Base-by-base conservation (phyloP, 2,888 invertebrate species). In the Margaritifera margaritifera region DNA sequence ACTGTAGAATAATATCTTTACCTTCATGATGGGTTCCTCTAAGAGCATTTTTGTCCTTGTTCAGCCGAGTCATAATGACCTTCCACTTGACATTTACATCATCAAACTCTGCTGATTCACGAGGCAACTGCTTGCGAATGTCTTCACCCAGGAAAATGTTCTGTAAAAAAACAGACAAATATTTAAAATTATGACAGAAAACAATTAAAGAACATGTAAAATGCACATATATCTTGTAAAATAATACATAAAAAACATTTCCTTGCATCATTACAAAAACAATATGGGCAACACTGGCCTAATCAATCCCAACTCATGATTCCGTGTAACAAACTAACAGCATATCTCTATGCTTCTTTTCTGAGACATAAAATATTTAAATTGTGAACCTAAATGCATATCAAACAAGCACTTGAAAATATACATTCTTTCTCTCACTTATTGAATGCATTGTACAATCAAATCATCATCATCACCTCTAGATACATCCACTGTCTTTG, bases 131-230 rank as follows among this genome's bases (percentile, higher is more conserved):
- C 81, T 94, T 94, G 71, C 94, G 92, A 69, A 96, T 96, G 87
- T 96, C 96, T 89, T 96, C 96, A 0, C 95, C 95, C 75, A 92
- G 91, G 90, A 96, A 96, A 87, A 96, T 96, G 87, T 94, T 96
- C 92, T 93, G 83, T n/a, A 72, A 75, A 62, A 31, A 65, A 62
- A 63, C 3, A 59, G 25, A 31, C 31, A 63, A 22, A 60, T n/a
- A 4, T n/a, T 27, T n/a, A 51, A 55, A n/a, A 62, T 19, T 4
- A n/a, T 51, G 4, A 22, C 8, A n/a, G 15, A 31, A 25, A 19
- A 61, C n/a, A 60, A 50, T 42, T 1, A 42, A 1, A 31, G 1
- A 1, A 42, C 42, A 42, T 42, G 42, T 31, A 24, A 6, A 22
- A 4, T 25, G 2, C 53, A 18, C 51, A 25, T 51, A 6, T 8